Base-by-base conservation (phyloP, 2,888 invertebrate species). In the Enchytraeus crypticus region DNA sequence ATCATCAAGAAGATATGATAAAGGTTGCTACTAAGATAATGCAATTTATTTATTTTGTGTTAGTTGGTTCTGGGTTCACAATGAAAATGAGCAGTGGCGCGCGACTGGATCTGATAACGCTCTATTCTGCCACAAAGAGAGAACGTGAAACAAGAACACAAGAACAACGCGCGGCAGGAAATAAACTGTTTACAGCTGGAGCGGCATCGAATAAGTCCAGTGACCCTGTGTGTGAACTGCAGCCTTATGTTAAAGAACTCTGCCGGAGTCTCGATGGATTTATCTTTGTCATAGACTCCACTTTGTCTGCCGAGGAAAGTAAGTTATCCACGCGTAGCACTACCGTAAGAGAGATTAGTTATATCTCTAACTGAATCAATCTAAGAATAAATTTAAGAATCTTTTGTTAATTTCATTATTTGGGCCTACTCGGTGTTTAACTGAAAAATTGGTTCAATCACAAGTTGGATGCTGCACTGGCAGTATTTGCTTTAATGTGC, bases 241-340 rank as follows among this genome's bases (percentile, higher is more conserved):
- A 69, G 23, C 70, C 72, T 38, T 70, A 70, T 2, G 70, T 77
- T 5, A 69, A 71, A 65, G 73, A 74, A 60, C 70, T 76, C 43
- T 76, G 75, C 65, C 69, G 69, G 30, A 71, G 72, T 14, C 64
- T 76, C 11, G 75, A 76, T 69, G 77, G 71, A 2, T 73, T 76
- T 57, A 68, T 77, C n/a, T 77, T 73, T 70, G 74, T 76, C 26
- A 67, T 74, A 5, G 74, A 77, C 69, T 72, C 74, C 1, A 68
- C 73, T 1, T 57, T 61, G 55, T 60, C 58, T 8, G 30, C 47
- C 27, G 65, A 67, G 11, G 51, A 64, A 59, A 62, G 72, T 71
- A 62, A 64, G 65, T 30, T 38, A 23, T 14, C 1, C 18, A 3
- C 2, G 4, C 11, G 26, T 43, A 51, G n/a, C 14, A 23, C n/a